Base-by-base conservation (phyloP, 1,140 invertebrate genomes). In the Listronotus bonariensis region DNA sequence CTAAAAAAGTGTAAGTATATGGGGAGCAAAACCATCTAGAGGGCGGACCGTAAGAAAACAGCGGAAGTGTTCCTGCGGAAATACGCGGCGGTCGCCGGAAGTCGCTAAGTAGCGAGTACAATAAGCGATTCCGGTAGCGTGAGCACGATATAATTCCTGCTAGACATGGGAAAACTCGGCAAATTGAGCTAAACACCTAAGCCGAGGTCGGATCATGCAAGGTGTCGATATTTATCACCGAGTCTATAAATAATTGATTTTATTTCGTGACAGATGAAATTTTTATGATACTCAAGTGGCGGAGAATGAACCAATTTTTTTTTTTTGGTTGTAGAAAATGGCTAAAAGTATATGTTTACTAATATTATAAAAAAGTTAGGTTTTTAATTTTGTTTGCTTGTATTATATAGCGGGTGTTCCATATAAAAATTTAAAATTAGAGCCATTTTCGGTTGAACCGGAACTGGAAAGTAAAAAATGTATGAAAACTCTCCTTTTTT, bases 101-200 rank as follows among this genome's bases (percentile, higher is more conserved):
- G 72, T 70, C 62, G 67, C 74, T 76, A 76, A 76, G 74, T 75
- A 76, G 74, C 67, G 68, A 67, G 34, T 57, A 76, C 74, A 76
- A 76, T 76, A 62, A 73, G 66, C 70, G 66, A 72, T 74, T 76
- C 75, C 73, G 75, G 73, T 76, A 62, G 73, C 75, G 71, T 76
- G 75, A 72, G 62, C 74, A 72, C 72, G 53, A 61, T 52, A 49
- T 18, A 26, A 43, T 57, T 65, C 49, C 62, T 56, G 51, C 58
- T 51, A 70, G 67, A 68, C 68, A 66, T 72, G 71, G 68, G 71
- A 72, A 72, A 72, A 56, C 52, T 65, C 57, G 51, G 43, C 61
- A 63, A 65, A 64, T 57, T 38, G 61, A 40, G 55, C 67, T 38
- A 53, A 62, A 56, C 61, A 56, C 53, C 53, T 64, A 55, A 45